Evolutionary conservation across 2,888 invertebrate genomes (phyloP).

Genomic region (Sinopyrophorus schimmeli): DNA sequence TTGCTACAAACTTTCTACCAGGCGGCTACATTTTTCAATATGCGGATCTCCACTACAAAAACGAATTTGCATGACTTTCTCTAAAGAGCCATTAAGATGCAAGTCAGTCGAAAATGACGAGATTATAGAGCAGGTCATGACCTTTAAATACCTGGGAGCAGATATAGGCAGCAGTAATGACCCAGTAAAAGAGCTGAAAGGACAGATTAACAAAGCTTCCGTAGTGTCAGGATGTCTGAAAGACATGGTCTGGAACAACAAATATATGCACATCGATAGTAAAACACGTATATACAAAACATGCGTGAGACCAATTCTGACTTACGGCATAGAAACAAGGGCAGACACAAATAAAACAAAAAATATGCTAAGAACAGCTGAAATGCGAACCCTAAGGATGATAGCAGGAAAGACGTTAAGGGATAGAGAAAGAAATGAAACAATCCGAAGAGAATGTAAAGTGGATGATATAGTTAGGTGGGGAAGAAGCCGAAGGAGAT

Average conservation of each 20-base stretch:
- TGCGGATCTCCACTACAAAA: no score
- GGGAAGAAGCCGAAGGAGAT: neutral
- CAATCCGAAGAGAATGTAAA: neutral
- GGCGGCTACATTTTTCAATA: no score
- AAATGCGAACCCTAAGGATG: neutral
- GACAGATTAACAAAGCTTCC: conserved; percentile 2
- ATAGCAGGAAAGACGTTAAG: neutral
- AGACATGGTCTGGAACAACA: neutral
- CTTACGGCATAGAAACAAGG: conserved; percentile 1
- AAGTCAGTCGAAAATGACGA: neutral
- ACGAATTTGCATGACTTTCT: no score
- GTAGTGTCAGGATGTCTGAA: neutral
- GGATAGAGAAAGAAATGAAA: neutral
- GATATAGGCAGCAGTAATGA: conserved; percentile 1
- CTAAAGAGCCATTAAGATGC: no score
- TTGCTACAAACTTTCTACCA: conserved; percentile 1
- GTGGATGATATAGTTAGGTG: neutral
- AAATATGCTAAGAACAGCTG: neutral
- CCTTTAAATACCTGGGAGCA: no score
- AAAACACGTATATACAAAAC: neutral
- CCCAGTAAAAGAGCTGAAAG: conserved; percentile 4
- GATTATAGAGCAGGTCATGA: no score
- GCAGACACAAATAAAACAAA: neutral
- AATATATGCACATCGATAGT: neutral
- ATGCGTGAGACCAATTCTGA: conserved; percentile 3